A percentile compares a stretch with the other conserved stretches of the same genome.
These are phyloP conservation scores for Colossoma macropomum DNA, from an alignment of 2,113 vertebrate species.

Conservation along the genomic window DNA sequence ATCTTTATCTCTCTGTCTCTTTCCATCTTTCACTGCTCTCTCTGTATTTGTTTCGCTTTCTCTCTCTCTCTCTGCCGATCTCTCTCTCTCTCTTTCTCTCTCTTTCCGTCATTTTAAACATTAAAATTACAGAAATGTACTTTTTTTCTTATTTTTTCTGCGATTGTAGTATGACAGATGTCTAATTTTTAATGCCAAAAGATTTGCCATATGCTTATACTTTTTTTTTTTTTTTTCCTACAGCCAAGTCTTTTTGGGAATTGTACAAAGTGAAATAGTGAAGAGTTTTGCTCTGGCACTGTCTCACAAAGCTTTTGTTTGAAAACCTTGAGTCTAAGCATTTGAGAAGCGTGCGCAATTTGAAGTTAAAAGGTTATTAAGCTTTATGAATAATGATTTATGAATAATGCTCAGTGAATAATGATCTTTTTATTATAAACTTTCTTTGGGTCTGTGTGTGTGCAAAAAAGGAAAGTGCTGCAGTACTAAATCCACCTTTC, in stretches of 20 bases:
- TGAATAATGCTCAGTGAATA: too few species aligned
- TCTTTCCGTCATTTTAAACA: background rate
- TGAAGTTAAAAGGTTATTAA: background rate
- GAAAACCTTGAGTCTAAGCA: background rate
- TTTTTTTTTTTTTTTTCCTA: background rate
- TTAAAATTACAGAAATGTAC: background rate
- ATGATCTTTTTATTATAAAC: background rate
- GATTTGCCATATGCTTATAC: background rate
- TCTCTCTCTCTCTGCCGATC: too few species aligned
- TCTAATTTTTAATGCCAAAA: background rate
- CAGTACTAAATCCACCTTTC: background rate
- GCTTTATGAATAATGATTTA: background rate
- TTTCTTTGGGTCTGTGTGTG: background rate
- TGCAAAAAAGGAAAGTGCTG: background rate
- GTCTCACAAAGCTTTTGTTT: background rate
- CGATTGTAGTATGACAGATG: background rate
- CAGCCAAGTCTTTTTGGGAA: background rate
- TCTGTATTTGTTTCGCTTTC: too few species aligned
- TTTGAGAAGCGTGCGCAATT: background rate
- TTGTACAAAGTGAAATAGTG: background rate
- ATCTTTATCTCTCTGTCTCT: too few species aligned
- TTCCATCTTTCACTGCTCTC: too few species aligned
- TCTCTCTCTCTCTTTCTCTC: constrained; percentile 3
- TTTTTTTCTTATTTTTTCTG: background rate
- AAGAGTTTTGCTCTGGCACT: background rate